Evolutionary conservation across 2,113 vertebrate genomes (phyloP).

Genomic region (Gopherus flavomarginatus): DNA sequence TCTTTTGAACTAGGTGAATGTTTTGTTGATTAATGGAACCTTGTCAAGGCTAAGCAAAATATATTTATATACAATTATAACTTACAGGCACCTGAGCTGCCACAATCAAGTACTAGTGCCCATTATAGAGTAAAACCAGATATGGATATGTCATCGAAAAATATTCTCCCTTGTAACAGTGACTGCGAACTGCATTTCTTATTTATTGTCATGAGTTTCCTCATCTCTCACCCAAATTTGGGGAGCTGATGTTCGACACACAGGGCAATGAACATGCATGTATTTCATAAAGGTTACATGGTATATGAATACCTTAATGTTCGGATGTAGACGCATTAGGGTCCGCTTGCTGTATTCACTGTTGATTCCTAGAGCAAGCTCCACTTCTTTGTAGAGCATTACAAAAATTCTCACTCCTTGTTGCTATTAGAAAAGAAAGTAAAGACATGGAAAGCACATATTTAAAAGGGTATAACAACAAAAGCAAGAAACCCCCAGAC

Average conservation of each 20-base stretch:
- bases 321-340: constrained; percentile 87
- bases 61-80: not conserved
- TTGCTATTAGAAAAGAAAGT: constrained; percentile 82
- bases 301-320: constrained; percentile 87
- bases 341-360: constrained; percentile 96
- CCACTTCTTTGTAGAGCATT: constrained; percentile 97
- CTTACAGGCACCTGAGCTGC: not conserved
- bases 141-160: not conserved
- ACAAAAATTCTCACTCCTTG: constrained; percentile 94
- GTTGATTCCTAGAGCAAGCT: constrained; percentile 96
- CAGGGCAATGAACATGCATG: not conserved
- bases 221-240: not conserved
- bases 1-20: not conserved
- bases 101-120: not conserved
- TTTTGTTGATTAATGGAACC: not conserved
- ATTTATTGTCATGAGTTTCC: not conserved
- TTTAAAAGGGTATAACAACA: rapidly evolving
- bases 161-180: not conserved
- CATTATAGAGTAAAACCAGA: not conserved
- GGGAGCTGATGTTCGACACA: not conserved
- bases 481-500: rapidly evolving
- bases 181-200: not conserved
- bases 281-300: not conserved
- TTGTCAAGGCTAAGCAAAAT: not conserved
- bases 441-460: not conserved